phyloP scores from a whole-genome alignment of 1,140 invertebrate species.

The Cherax quadricarinatus region DNA sequence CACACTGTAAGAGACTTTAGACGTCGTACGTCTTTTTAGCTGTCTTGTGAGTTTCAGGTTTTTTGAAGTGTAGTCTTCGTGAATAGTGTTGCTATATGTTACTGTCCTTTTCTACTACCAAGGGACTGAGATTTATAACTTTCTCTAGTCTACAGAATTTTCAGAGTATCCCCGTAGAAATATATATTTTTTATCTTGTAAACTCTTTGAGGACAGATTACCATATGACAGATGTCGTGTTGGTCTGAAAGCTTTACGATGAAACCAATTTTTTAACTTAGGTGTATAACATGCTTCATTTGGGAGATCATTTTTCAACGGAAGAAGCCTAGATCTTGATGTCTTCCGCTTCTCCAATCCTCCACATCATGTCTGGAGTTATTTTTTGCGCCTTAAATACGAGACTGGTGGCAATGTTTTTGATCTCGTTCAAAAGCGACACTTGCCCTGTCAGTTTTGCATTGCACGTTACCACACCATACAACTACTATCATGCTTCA shows the following conservation, averaged over 20 bases:
- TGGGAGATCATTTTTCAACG: not conserved
- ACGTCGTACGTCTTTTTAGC: slow-evolving; percentile 8
- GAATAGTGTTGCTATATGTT: not conserved
- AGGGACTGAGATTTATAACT: not conserved
- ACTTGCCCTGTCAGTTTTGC: too few relatives aligned
- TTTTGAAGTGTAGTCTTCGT: slow-evolving; percentile 1
- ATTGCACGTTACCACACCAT: too few relatives aligned
- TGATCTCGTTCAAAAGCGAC: too few relatives aligned
- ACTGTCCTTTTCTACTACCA: not conserved
- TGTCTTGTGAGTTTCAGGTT: not conserved
- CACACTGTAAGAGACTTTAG: slow-evolving; percentile 1
- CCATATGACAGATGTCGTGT: not conserved
- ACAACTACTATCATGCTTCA: not conserved
- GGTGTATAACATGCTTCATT: not conserved
- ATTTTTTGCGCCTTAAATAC: not conserved
- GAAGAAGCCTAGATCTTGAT: too few relatives aligned
- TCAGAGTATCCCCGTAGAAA: not conserved
- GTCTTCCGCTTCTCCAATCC: too few relatives aligned
- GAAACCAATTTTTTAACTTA: not conserved
- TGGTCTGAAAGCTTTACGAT: not conserved
- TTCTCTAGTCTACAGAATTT: slow-evolving; percentile 2
- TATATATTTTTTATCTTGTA: not conserved
- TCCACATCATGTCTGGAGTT: too few relatives aligned
- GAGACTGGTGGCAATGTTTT: too few relatives aligned
- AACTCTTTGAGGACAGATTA: slow-evolving; percentile 2